Base-by-base conservation (phyloP, 2,888 invertebrate genomes). In the Erebia palarica region DNA sequence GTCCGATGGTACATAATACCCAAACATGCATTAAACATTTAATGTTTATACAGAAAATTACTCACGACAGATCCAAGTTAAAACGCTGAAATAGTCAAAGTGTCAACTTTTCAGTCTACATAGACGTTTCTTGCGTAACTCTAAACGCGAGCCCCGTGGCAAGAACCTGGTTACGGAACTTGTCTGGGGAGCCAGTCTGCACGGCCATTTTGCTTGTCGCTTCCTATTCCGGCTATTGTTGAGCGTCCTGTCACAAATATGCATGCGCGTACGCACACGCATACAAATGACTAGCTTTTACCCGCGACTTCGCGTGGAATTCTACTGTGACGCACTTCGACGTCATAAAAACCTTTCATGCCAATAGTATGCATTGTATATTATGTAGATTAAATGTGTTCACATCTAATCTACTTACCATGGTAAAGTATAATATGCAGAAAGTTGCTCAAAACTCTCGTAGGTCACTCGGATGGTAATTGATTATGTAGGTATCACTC, bases 161-260 rank as follows among this genome's bases (percentile, higher is more conserved):
- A 86, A 87, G 87, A 87, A 86, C 88, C 86, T 83, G 82, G 78
- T 86, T 84, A 88, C 90, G 90, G 89, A 90, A 87, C 90, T 87
- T 84, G 86, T 86, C 86, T 86, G 85, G 82, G 78, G 86, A 85
- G 82, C 79, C 82, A 82, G 87, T 86, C 86, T 83, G 85, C 83
- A 75, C 85, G 85, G 85, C 84, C 87, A 84, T 87, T 88, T 88
- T 85, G 88, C 86, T 84, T 82, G 86, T 83, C 86, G 87, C 90
- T 91, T 91, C 91, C 92, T 90, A 91, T 91, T 92, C 91, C 92
- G 91, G 91, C 91, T 89, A 91, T 91, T 92, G 92, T 92, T 87
- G 86, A 83, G 87, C 90, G 89, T 90, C 90, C 90, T 90, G 91
- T 87, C 84, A 80, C 82, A 79, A 82, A 82, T 82, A 83, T 81